Conservation (phyloP, 1,140 invertebrate species). For the Heliconius congener region DNA sequence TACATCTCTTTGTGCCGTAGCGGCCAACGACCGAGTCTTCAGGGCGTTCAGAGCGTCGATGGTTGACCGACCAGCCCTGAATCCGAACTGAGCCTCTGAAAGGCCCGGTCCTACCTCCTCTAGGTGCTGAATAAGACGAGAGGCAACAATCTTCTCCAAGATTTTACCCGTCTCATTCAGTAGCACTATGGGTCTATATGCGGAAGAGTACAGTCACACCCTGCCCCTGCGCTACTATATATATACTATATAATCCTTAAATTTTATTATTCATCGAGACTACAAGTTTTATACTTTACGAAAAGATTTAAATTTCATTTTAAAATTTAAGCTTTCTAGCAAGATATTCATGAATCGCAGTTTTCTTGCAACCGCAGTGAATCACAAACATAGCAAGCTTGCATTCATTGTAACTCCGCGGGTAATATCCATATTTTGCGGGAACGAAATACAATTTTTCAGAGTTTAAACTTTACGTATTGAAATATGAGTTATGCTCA, state of each 20-base stretch:
- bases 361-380: conserved; percentile 6
- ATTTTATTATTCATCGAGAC: not conserved
- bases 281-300: not conserved
- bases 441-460: not conserved
- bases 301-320: not conserved
- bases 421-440: conserved; percentile 5
- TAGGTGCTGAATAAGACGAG: too few relatives aligned
- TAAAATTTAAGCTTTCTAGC: not conserved
- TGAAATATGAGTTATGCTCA: not conserved
- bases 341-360: conserved; percentile 3
- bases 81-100: too few relatives aligned
- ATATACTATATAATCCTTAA: not conserved
- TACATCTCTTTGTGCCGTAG: too few relatives aligned
- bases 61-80: too few relatives aligned
- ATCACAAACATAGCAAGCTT: conserved; percentile 1
- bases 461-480: not conserved
- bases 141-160: too few relatives aligned
- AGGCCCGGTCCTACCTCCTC: too few relatives aligned
- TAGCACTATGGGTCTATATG: too few relatives aligned
- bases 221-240: not conserved
- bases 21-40: too few relatives aligned
- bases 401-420: not conserved
- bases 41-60: too few relatives aligned
- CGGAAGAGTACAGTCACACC: too few relatives aligned
- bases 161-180: too few relatives aligned